These are phyloP conservation scores for Agrypnus murinus DNA, from an alignment of 2,888 invertebrate genomes.

Conservation along the genomic window DNA sequence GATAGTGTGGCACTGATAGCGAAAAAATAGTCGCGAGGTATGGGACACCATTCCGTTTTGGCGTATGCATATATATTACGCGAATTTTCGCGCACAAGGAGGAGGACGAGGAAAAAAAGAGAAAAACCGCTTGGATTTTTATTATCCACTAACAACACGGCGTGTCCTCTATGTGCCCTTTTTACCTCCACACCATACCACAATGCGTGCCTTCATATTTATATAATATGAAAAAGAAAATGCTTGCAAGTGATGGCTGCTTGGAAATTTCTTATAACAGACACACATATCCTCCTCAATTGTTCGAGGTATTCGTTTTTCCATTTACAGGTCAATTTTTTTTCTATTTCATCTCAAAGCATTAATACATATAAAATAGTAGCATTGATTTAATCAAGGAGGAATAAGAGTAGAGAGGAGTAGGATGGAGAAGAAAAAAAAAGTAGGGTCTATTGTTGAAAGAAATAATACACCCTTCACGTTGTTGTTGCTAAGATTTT, in stretches of 20 bases:
- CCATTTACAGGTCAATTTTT: no score
- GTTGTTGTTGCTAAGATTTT: neutral
- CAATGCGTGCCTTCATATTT: slow-evolving; percentile 8
- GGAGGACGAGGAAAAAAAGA: neutral
- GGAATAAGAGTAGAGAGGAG: no score
- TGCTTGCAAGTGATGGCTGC: slow-evolving; percentile 19
- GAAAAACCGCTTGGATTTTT: slow-evolving; percentile 20
- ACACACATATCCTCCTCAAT: no score
- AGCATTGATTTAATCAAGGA: no score
- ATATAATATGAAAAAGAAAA: slow-evolving; percentile 11
- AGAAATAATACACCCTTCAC: neutral
- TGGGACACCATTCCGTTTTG: slow-evolving; percentile 55
- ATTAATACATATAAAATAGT: no score
- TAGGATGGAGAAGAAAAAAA: neutral
- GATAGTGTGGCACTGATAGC: slow-evolving; percentile 59
- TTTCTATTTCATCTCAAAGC: no score
- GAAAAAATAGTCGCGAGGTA: slow-evolving; percentile 60
- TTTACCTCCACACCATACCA: no score
- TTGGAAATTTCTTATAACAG: no score
- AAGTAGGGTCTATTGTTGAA: neutral
- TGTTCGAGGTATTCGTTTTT: no score
- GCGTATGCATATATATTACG: slow-evolving; percentile 63
- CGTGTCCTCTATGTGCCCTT: neutral
- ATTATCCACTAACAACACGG: slow-evolving; percentile 29
- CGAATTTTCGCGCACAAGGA: slow-evolving; percentile 42